These are phyloP conservation scores for Brachionus asplanchnoidis DNA, from an alignment of 1,140 invertebrate species.

Conservation along the genomic window DNA sequence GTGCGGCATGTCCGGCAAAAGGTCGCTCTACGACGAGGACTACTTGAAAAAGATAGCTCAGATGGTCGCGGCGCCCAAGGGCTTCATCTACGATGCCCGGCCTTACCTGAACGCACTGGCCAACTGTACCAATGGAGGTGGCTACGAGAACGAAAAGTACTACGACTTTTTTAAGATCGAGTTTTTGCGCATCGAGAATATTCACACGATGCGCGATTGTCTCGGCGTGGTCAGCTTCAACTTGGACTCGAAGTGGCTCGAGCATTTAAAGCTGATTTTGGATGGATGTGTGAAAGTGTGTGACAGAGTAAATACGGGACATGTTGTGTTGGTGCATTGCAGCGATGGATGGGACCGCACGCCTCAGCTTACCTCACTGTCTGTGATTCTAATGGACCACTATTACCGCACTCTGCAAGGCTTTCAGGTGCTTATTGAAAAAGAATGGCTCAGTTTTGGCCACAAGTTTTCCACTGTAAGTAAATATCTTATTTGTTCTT, in stretches of 20 bases:
- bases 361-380: slow-evolving; percentile 82
- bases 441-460: slow-evolving; percentile 92
- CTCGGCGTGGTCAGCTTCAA: slow-evolving; percentile 76
- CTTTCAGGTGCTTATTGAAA: slow-evolving; percentile 81
- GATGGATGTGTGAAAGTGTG: neutral
- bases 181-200: slow-evolving; percentile 97
- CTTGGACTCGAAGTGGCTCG: slow-evolving; percentile 80
- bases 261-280: slow-evolving; percentile 59
- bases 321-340: slow-evolving; percentile 82
- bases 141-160: slow-evolving; percentile 96
- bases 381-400: slow-evolving; percentile 83
- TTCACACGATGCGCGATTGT: slow-evolving; percentile 91
- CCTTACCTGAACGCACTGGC: slow-evolving; percentile 84
- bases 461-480: slow-evolving; percentile 83
- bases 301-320: slow-evolving; percentile 60
- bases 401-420: slow-evolving; percentile 87
- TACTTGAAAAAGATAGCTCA: slow-evolving; percentile 64
- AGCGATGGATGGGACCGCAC: slow-evolving; percentile 95
- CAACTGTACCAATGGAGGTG: slow-evolving; percentile 94
- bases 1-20: slow-evolving; percentile 85
- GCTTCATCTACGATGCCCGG: neutral
- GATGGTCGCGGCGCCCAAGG: slow-evolving; percentile 38
- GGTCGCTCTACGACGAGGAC: slow-evolving; percentile 78
- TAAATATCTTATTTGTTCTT: slow-evolving; percentile 46
- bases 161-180: slow-evolving; percentile 99